Percentiles rank a stretch among this genome's conserved stretches.
Conservation (phyloP, 2,888 invertebrate genomes). For the Anagyrus pseudococci region DNA sequence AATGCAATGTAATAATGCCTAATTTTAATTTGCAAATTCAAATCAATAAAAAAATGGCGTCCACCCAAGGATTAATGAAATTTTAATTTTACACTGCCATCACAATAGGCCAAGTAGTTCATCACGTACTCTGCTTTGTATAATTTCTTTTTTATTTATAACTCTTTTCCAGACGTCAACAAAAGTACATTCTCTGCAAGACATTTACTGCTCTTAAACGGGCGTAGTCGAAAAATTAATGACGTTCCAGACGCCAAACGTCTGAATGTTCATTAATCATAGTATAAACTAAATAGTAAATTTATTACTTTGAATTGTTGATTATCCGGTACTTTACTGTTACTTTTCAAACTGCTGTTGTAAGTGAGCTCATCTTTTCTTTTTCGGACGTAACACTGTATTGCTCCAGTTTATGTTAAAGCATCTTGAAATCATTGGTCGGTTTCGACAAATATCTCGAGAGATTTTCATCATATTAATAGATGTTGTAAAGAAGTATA, state of each 20-base stretch:
- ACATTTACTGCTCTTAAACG: conserved; percentile 41
- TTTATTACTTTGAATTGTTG: conserved; percentile 31
- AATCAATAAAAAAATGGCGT: conserved; percentile 29
- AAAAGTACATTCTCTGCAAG: conserved; percentile 42
- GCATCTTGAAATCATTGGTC: conserved; percentile 34
- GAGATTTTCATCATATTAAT: conserved; percentile 23
- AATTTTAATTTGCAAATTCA: neutral
- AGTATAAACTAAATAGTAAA: conserved; percentile 38
- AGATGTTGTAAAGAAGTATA: conserved; percentile 27
- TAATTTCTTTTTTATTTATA: conserved; percentile 31
- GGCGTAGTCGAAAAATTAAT: conserved; percentile 38
- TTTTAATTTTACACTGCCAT: conserved; percentile 29
- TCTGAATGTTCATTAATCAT: conserved; percentile 37
- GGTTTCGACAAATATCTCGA: conserved; percentile 26
- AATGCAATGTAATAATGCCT: no score
- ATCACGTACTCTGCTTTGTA: no score
- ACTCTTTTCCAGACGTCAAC: conserved; percentile 38
- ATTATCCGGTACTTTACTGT: conserved; percentile 30
- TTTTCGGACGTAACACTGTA: conserved; percentile 32
- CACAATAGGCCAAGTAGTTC: conserved; percentile 34
- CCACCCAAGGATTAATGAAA: conserved; percentile 25
- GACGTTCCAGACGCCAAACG: conserved; percentile 37
- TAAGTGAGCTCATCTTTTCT: conserved; percentile 31
- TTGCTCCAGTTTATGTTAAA: conserved; percentile 35
- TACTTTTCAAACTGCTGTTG: conserved; percentile 35